phyloP scores from a whole-genome alignment of 1,140 invertebrate species.

The Eubasilissa regina region DNA sequence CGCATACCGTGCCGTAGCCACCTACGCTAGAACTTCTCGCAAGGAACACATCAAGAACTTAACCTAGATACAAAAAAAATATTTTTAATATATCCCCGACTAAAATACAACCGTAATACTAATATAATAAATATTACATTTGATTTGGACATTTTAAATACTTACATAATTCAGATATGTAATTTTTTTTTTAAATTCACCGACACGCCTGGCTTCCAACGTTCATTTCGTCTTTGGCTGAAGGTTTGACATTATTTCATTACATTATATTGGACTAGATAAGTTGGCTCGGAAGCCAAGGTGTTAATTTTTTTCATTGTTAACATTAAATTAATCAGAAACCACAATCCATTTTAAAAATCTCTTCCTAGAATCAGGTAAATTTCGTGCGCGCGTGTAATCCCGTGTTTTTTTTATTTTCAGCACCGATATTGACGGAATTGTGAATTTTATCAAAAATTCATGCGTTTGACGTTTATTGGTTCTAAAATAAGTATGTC shows the following conservation, averaged over 20 bases:
- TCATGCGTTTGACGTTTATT: too few relatives aligned
- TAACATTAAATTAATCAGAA: background rate
- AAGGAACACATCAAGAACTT: background rate
- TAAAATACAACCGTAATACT: background rate
- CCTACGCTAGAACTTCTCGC: background rate
- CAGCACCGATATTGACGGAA: too few relatives aligned
- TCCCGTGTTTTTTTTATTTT: too few relatives aligned
- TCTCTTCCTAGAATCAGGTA: too few relatives aligned
- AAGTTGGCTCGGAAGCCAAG: background rate
- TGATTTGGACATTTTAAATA: slow-evolving; percentile 8
- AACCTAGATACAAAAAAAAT: background rate
- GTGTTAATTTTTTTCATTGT: background rate
- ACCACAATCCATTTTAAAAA: background rate
- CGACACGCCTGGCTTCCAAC: background rate
- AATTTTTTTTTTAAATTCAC: background rate
- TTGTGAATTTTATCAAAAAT: too few relatives aligned
- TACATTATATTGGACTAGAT: background rate
- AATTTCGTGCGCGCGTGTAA: too few relatives aligned
- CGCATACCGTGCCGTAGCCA: background rate
- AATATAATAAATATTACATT: slow-evolving; percentile 1
- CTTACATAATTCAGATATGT: slow-evolving; percentile 6
- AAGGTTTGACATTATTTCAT: background rate
- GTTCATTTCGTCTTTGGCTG: background rate
- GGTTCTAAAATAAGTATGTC: too few relatives aligned
- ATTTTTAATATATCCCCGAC: background rate